Conservation (phyloP, 2,113 vertebrate species). For the human region DNA sequence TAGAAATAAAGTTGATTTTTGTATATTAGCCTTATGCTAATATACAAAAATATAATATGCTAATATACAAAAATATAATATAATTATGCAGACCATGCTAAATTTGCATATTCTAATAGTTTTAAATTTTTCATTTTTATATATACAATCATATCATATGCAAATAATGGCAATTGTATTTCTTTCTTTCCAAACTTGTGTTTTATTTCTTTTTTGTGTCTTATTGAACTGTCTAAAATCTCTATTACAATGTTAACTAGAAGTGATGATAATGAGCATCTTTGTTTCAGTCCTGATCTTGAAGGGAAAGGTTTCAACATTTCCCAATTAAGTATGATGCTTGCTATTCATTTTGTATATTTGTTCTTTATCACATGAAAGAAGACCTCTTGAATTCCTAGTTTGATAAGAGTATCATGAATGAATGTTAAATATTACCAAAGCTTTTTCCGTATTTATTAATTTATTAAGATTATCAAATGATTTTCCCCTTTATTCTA, state of each 20-base stretch:
- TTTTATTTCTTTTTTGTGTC: background rate
- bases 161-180: background rate
- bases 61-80: too few species aligned
- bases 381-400: background rate
- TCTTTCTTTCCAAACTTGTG: background rate
- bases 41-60: too few species aligned
- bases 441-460: background rate
- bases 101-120: background rate
- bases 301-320: background rate
- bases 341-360: background rate
- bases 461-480: too few species aligned
- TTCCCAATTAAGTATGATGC: background rate
- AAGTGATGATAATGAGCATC: background rate
- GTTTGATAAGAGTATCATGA: background rate
- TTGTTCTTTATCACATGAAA: background rate
- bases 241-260: background rate
- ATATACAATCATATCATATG: background rate
- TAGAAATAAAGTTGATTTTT: background rate
- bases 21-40: background rate
- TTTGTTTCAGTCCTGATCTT: background rate
- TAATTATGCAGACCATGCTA: background rate
- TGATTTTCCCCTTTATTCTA: too few species aligned
- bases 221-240: background rate
- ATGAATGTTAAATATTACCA: slow-evolving; percentile 14
- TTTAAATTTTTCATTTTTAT: background rate